phyloP scores from a whole-genome alignment of 2,113 vertebrate species.

The Catharus bicknelli region DNA sequence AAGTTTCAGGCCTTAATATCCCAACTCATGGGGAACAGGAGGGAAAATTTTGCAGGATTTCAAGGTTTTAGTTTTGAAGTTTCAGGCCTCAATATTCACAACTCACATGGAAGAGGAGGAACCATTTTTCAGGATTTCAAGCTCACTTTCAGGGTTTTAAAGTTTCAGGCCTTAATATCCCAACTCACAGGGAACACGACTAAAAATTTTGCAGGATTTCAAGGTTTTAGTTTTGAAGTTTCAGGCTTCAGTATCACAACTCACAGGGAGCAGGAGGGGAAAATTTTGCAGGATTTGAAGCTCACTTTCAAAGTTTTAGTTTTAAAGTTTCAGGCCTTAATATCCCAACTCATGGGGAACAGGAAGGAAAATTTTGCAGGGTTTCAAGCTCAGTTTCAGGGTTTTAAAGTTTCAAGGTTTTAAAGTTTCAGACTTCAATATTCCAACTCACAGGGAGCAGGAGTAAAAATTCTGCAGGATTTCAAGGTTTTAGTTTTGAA shows the following conservation, averaged over 20 bases:
- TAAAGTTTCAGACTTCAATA: no score
- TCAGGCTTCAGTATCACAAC: not conserved
- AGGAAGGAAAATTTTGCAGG: fast-evolving
- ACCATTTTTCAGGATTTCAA: no score
- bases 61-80: not conserved
- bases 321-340: not conserved
- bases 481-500: no score
- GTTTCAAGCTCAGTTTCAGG: not conserved
- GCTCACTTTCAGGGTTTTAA: no score
- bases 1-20: not conserved
- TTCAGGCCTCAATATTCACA: not conserved
- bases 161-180: not conserved
- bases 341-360: not conserved
- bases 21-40: not conserved
- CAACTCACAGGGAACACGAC: not conserved
- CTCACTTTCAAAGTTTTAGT: not conserved
- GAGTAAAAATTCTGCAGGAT: no score
- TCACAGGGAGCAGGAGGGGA: fast-evolving
- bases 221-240: not conserved
- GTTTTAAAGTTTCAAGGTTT: not conserved
- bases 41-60: no score
- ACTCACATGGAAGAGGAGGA: no score
- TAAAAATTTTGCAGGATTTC: no score
- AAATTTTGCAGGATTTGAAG: not conserved
- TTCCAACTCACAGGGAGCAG: not conserved